A percentile compares a stretch with the other conserved stretches of the same genome.
Evolutionary conservation across 2,888 invertebrate genomes (phyloP).

Genomic region (Erebia aethiops): DNA sequence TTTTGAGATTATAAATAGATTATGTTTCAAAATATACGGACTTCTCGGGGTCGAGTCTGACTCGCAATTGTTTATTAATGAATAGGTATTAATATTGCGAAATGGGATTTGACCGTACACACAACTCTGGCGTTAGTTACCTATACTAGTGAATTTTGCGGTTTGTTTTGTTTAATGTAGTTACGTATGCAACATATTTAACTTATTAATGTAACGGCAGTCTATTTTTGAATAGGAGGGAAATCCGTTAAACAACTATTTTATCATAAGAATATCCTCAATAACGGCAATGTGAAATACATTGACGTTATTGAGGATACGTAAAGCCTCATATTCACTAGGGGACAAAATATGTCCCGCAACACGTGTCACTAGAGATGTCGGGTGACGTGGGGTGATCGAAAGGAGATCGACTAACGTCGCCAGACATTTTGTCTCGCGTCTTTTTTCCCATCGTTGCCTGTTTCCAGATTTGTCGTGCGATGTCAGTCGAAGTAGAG

Average conservation of each 20-base stretch:
- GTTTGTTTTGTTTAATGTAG: constrained; percentile 8
- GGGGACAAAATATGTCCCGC: no score
- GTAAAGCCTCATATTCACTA: neutral
- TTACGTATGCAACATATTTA: neutral
- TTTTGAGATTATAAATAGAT: no score
- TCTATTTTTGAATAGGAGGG: constrained; percentile 22
- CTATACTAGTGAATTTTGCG: constrained; percentile 13
- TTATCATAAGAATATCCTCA: constrained; percentile 11
- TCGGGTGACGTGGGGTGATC: no score
- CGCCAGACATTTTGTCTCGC: no score
- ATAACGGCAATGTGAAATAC: neutral
- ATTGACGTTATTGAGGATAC: no score
- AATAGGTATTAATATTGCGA: neutral
- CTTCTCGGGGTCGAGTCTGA: neutral
- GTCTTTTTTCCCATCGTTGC: no score
- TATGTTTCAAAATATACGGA: no score
- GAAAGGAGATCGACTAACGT: no score
- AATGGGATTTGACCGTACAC: neutral
- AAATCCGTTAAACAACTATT: constrained; percentile 22
- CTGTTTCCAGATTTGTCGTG: no score
- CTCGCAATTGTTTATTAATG: neutral
- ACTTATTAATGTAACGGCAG: constrained; percentile 2
- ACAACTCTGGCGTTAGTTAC: neutral
- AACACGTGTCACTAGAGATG: no score
- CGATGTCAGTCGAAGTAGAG: no score